Percentiles rank a stretch among this genome's conserved stretches.
Evolutionary conservation across 2,888 invertebrate genomes (phyloP).

Genomic region (Mimachlamys varia): DNA sequence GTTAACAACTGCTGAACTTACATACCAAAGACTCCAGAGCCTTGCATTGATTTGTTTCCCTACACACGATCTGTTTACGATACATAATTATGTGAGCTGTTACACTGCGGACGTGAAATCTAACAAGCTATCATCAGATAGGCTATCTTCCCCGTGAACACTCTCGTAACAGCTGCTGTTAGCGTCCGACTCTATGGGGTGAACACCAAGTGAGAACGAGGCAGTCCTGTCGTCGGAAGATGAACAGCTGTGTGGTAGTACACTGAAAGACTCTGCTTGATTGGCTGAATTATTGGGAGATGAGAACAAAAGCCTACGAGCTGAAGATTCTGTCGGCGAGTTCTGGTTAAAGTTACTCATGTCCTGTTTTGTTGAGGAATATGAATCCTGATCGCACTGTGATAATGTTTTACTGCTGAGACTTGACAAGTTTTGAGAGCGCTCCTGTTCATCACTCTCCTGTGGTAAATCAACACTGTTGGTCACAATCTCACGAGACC

Average conservation of each 20-base stretch:
- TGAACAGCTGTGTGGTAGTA: neutral
- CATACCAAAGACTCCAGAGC: neutral
- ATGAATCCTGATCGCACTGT: neutral
- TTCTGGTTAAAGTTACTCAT: neutral
- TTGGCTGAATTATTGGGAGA: neutral
- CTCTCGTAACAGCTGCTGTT: neutral
- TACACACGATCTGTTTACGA: neutral
- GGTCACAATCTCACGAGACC: neutral
- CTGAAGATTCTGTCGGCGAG: neutral
- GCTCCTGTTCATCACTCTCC: neutral
- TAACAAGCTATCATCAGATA: slow-evolving; percentile 5
- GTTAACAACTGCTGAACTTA: neutral
- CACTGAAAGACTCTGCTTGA: neutral
- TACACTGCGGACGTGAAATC: slow-evolving; percentile 15
- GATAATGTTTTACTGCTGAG: neutral
- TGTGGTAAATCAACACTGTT: neutral
- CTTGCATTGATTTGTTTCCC: neutral
- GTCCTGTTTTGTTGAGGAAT: neutral
- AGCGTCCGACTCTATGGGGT: neutral
- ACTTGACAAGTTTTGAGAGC: neutral
- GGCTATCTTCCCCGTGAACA: neutral
- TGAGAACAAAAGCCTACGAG: neutral
- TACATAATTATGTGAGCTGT: neutral
- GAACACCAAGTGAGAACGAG: neutral
- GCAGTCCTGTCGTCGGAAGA: neutral